Conservation (phyloP, 2,113 vertebrate genomes). For the Python bivittatus region DNA sequence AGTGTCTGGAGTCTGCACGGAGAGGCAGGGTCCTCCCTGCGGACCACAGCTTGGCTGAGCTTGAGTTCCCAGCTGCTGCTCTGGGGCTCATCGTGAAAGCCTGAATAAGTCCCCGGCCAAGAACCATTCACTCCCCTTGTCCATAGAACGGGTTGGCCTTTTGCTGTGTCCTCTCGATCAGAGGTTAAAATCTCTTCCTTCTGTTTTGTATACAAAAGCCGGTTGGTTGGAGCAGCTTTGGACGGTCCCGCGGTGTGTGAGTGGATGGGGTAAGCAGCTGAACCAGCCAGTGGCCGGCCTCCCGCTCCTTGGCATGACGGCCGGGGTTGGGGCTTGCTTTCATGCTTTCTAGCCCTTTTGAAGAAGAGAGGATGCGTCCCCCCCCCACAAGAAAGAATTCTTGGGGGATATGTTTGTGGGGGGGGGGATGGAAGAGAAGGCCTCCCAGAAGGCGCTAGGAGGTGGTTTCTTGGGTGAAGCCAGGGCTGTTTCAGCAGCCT, state of each 20-base stretch:
- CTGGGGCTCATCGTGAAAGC: no score
- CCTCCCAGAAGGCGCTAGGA: neutral
- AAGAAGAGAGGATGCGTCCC: neutral
- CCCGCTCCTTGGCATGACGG: slow-evolving; percentile 72
- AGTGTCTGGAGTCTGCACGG: neutral
- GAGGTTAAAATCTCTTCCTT: slow-evolving; percentile 63
- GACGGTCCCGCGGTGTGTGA: slow-evolving; percentile 81
- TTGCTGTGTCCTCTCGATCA: slow-evolving; percentile 10
- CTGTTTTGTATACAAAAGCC: slow-evolving; percentile 73
- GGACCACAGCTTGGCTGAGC: neutral
- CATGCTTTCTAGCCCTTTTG: neutral
- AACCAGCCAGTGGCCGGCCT: slow-evolving; percentile 76
- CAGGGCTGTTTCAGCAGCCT: neutral
- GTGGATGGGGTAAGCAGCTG: slow-evolving; percentile 79
- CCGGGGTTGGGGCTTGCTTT: slow-evolving; percentile 37
- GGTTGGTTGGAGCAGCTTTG: slow-evolving; percentile 82
- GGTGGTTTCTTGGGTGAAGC: neutral
- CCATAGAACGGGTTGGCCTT: neutral
- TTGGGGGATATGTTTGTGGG: neutral
- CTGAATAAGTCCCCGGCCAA: no score
- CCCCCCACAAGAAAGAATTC: neutral
- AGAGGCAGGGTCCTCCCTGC: neutral
- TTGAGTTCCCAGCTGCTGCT: no score
- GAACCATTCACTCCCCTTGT: neutral
- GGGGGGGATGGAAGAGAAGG: neutral